Evolutionary conservation across 1,140 invertebrate species (phyloP).

Genomic region (Piezodorus guildinii): DNA sequence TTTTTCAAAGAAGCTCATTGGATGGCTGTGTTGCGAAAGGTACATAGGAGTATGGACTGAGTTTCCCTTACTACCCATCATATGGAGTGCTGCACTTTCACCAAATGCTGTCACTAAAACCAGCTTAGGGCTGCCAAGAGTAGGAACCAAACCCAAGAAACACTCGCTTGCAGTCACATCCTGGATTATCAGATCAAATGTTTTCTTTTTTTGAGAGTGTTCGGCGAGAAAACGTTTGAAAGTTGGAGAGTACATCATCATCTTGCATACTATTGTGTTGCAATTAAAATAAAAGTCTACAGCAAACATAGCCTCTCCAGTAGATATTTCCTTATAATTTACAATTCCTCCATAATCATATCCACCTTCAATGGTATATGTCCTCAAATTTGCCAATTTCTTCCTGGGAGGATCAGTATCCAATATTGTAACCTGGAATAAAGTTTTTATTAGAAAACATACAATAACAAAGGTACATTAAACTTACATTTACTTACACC

Average conservation of each 20-base stretch:
- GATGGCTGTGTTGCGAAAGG: slow-evolving; percentile 36
- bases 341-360: not conserved
- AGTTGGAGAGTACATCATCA: not conserved
- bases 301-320: not conserved
- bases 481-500: too few species aligned
- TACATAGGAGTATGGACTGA: slow-evolving; percentile 41
- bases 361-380: not conserved
- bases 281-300: not conserved
- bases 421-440: slow-evolving; percentile 25
- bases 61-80: slow-evolving; percentile 21
- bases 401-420: slow-evolving; percentile 25
- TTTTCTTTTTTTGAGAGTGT: not conserved
- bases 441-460: not conserved
- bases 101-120: slow-evolving; percentile 31
- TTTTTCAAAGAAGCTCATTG: slow-evolving; percentile 44
- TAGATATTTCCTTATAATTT: not conserved
- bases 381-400: not conserved
- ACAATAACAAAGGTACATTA: too few species aligned
- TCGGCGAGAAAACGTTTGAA: not conserved
- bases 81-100: slow-evolving; percentile 14
- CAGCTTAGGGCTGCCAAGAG: slow-evolving; percentile 34
- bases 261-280: not conserved
- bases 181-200: not conserved
- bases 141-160: slow-evolving; percentile 31
- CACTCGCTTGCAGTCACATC: not conserved